Evolutionary conservation across 2,888 invertebrate species (phyloP), one percentile per base, ranked within the genome.

Genomic region (Hartigia nigra): DNA sequence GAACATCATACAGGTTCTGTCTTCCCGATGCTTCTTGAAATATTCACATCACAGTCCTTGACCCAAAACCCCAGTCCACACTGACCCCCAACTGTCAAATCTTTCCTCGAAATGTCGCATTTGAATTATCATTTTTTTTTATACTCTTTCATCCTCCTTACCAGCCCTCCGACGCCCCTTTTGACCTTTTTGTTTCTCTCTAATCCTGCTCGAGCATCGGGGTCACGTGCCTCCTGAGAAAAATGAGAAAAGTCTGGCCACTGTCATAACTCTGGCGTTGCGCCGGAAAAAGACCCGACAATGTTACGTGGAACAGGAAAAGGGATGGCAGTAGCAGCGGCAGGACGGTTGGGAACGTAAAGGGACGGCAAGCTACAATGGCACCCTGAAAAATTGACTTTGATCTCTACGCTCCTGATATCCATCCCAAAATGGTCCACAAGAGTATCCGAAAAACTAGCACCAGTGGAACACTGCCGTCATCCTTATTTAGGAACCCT

Each of bases 201-300:
- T 72, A 72, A 31, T 72, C 72, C 72, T 34, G 72, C 31, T 72
- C 72, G 31, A 72, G 72, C 72, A 72, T 72, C 34, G 34, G 72
- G 72, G 34, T 72, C 72, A 72, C 72, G 72, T 72, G 72, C 34
- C 31, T 34, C 72, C 32, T 12, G 72, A 72, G 72, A 72, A 72
- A 72, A 72, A 72, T 72, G 72, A 72, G 72, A 31, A 72, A 72
- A 72, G 72, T 72, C 72, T 72, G 72, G 72, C 4, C 72, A 34
- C 31, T 34, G 72, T 72, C 72, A 72, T 72, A 72, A 72, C 72
- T 72, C 31, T 23, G 14, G 55, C 55, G 23, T 55, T 55, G 3
- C 23, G 55, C 55, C 55, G 23, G 55, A 23, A 55, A 55, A 55
- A 23, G 55, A 55, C 23, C 55, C 55, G 55, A 55, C 55, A 55